A percentile compares a stretch with the other conserved stretches of the same genome.
Evolutionary conservation across 2,888 invertebrate genomes (phyloP).

Genomic region (Cephus spinipes): DNA sequence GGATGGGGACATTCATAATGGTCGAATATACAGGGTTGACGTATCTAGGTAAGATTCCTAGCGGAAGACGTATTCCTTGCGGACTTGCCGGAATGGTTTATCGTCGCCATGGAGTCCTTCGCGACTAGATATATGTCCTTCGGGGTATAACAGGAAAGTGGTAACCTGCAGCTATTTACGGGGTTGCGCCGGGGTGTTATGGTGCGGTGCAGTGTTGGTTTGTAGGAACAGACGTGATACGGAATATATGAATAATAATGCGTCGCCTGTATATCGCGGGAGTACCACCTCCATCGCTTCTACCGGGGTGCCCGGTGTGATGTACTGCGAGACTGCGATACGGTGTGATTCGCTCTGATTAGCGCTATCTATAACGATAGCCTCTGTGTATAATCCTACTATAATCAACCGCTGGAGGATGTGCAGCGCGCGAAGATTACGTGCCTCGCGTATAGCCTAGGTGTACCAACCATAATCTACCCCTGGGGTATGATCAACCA

Average conservation of each 20-base stretch:
- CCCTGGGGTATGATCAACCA: background rate
- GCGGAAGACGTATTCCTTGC: background rate
- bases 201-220: slow-evolving; percentile 46
- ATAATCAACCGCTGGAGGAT: background rate
- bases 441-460: background rate
- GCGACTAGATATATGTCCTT: background rate
- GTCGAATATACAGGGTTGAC: background rate
- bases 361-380: slow-evolving; percentile 63
- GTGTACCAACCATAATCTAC: background rate
- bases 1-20: background rate
- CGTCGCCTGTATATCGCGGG: slow-evolving; percentile 48
- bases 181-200: slow-evolving; percentile 38
- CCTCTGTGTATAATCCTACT: slow-evolving; percentile 49
- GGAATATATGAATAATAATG: slow-evolving; percentile 67
- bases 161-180: slow-evolving; percentile 46
- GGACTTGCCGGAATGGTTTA: background rate
- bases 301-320: slow-evolving; percentile 38
- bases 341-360: slow-evolving; percentile 63
- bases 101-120: background rate
- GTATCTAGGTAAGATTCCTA: background rate
- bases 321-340: slow-evolving; percentile 55
- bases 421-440: background rate
- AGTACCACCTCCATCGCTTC: slow-evolving; percentile 45
- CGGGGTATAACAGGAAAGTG: slow-evolving; percentile 29
- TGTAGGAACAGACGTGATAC: slow-evolving; percentile 63